These are phyloP conservation scores for Diplodus puntazzo DNA, from an alignment of 2,797 vertebrate genomes.

Conservation along the genomic window DNA sequence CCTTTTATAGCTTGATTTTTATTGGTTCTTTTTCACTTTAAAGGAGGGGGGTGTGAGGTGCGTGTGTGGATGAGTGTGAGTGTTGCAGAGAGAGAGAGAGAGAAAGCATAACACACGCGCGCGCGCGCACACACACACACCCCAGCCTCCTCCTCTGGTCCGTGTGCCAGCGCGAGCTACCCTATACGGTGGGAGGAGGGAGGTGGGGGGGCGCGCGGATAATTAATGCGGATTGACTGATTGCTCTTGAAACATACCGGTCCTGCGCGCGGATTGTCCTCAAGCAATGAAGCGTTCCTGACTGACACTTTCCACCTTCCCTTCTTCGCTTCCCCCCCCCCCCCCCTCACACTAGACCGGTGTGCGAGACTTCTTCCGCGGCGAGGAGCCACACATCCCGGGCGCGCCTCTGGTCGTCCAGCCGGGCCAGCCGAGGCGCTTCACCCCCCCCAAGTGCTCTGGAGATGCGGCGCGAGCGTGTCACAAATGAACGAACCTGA, in stretches of 20 bases:
- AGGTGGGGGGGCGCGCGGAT: conserved; percentile 75
- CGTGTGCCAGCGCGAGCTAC: conserved; percentile 79
- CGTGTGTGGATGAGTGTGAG: conserved; percentile 37
- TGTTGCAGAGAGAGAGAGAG: conserved; percentile 23
- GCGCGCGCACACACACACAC: conserved; percentile 28
- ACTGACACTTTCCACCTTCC: conserved; percentile 85
- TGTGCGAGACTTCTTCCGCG: conserved; percentile 16
- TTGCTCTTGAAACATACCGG: conserved; percentile 91
- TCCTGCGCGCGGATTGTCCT: conserved; percentile 87
- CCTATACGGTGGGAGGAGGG: conserved; percentile 43
- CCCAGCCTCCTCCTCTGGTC: conserved; percentile 47
- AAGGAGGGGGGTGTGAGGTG: conserved; percentile 73
- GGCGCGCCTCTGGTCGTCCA: conserved; percentile 7
- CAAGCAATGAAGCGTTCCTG: conserved; percentile 86
- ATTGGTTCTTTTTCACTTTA: conserved; percentile 83
- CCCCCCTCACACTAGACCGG: conserved; percentile 19
- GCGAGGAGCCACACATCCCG: conserved; percentile 32
- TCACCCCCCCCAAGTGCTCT: no score
- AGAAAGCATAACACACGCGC: conserved; percentile 58
- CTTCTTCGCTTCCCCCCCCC: conserved; percentile 49
- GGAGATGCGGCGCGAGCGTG: not conserved
- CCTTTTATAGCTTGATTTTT: conserved; percentile 82
- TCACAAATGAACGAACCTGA: not conserved
- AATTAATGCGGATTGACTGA: conserved; percentile 93
- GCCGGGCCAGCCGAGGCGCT: not conserved